Conservation (phyloP, 1,140 invertebrate genomes). For the Heterodera schachtii region DNA sequence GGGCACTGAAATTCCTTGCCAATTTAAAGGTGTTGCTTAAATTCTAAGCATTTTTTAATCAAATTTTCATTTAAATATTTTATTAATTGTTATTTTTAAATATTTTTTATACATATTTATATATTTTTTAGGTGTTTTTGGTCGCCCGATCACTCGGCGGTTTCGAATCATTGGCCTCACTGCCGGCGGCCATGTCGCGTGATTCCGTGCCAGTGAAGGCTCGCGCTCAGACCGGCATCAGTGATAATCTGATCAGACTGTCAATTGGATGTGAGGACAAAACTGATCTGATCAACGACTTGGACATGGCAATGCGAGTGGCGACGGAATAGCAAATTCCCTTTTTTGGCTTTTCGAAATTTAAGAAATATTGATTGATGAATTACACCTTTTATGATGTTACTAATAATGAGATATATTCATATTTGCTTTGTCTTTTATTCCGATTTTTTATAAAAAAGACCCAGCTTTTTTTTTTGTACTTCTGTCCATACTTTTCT, state of each 20-base stretch:
- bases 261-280: constrained; percentile 88
- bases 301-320: constrained; percentile 69
- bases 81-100: background rate
- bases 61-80: background rate
- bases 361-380: too few species aligned
- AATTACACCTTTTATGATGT: too few species aligned
- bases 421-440: too few species aligned
- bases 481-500: too few species aligned
- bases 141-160: constrained; percentile 69
- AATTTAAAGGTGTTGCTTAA: constrained; percentile 54
- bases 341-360: too few species aligned
- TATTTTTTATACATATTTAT: background rate
- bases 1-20: constrained; percentile 77
- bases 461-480: too few species aligned
- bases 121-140: constrained; percentile 66
- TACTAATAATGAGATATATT: too few species aligned
- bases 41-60: too few species aligned
- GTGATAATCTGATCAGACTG: constrained; percentile 82
- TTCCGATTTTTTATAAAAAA: too few species aligned
- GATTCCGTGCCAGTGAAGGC: constrained; percentile 68
- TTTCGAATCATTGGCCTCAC: constrained; percentile 69
- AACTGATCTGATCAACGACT: constrained; percentile 82
- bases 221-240: constrained; percentile 78
- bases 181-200: constrained; percentile 67
- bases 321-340: constrained; percentile 14